Evolutionary conservation across 53 echinoderm and acorn worm species (phyloP).

Genomic region (Mesocentrotus franciscanus): DNA sequence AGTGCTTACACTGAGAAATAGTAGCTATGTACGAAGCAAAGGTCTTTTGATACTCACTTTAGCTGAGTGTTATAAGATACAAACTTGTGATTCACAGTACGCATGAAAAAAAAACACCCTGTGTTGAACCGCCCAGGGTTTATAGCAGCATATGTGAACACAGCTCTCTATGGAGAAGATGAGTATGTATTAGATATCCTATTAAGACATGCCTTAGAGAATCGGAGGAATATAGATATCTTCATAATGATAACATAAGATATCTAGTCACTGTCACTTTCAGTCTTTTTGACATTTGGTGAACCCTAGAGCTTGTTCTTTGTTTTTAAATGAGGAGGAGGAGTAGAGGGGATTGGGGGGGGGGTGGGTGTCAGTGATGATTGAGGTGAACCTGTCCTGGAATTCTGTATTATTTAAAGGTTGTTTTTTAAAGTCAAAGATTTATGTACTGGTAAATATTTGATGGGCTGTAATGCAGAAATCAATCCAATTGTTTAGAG

Average conservation of each 20-base stretch:
- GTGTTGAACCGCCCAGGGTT: no score
- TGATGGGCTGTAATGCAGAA: no score
- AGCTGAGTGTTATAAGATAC: no score
- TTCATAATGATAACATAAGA: background rate
- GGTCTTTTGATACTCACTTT: no score
- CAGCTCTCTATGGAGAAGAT: background rate
- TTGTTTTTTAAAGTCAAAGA: no score
- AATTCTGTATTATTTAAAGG: background rate
- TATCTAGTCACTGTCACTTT: slow-evolving; percentile 3
- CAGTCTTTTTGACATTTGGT: background rate
- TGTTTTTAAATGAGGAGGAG: background rate
- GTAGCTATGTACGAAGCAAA: no score
- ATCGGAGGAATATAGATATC: background rate
- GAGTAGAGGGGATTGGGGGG: background rate
- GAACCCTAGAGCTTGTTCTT: background rate
- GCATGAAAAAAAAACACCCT: no score
- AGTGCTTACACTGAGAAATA: no score
- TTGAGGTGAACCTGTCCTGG: background rate
- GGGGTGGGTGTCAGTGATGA: background rate
- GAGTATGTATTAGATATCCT: background rate
- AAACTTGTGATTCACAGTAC: no score
- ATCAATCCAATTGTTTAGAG: no score
- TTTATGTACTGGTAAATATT: no score
- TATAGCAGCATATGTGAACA: no score
- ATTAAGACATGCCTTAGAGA: slow-evolving; percentile 28